Percentiles rank a stretch among this genome's conserved stretches.
These are phyloP conservation scores for Ovis canadensis DNA, from an alignment of 2,113 vertebrate genomes.

Conservation along the genomic window DNA sequence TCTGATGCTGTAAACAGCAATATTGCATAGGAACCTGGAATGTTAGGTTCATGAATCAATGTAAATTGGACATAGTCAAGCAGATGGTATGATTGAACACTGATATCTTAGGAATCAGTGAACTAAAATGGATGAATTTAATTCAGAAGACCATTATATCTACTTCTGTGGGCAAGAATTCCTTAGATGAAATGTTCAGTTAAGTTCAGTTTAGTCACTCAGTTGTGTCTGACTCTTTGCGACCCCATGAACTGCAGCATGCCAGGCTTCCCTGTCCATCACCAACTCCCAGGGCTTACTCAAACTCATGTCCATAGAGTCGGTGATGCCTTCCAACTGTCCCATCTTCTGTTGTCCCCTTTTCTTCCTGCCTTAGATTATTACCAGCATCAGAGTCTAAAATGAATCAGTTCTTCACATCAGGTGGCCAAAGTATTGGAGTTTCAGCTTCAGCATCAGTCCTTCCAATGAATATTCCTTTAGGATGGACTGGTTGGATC, in stretches of 20 bases:
- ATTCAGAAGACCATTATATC: neutral
- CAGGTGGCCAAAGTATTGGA: neutral
- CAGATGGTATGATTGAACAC: neutral
- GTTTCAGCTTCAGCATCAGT: neutral
- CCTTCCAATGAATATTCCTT: neutral
- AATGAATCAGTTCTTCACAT: neutral
- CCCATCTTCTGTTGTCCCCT: neutral
- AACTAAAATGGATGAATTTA: neutral
- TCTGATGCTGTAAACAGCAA: neutral
- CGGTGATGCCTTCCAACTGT: neutral
- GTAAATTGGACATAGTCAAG: neutral
- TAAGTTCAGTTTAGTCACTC: neutral
- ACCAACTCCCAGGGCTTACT: neutral
- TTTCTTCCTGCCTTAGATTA: neutral
- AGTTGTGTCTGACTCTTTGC: neutral
- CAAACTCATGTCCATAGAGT: neutral
- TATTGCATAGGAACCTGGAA: neutral
- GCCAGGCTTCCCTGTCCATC: neutral
- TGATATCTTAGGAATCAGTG: neutral
- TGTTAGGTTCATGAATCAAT: neutral
- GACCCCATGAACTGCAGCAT: accelerated
- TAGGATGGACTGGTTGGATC: neutral
- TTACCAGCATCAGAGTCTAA: neutral
- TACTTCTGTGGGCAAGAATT: neutral
- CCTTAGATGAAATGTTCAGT: neutral